These are phyloP conservation scores for Hassar affinis DNA, from an alignment of 2,113 vertebrate species.

Conservation along the genomic window DNA sequence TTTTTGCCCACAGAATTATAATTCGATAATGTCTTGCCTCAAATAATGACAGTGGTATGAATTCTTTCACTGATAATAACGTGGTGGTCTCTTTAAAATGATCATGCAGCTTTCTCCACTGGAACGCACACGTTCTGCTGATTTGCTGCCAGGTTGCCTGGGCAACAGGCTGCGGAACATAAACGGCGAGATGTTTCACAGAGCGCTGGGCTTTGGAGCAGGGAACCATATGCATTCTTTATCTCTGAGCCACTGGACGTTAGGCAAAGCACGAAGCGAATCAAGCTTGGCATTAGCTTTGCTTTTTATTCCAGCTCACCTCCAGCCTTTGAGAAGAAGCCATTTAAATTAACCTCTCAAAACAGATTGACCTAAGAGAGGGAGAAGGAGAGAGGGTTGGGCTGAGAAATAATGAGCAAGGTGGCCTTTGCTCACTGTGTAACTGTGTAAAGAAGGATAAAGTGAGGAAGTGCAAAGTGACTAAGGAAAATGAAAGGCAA, in stretches of 20 bases:
- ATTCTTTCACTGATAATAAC: slow-evolving; percentile 15
- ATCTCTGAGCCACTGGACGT: slow-evolving; percentile 60
- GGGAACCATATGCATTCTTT: slow-evolving; percentile 64
- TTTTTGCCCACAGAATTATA: slow-evolving; percentile 2
- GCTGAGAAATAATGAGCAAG: neutral
- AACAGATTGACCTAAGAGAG: neutral
- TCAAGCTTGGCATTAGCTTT: slow-evolving; percentile 30
- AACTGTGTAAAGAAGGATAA: slow-evolving; percentile 10
- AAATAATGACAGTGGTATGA: slow-evolving; percentile 5
- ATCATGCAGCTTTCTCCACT: slow-evolving; percentile 42
- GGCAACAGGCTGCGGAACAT: slow-evolving; percentile 61
- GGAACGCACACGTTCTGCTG: slow-evolving; percentile 54
- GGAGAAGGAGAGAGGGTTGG: neutral
- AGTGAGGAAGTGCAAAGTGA: neutral
- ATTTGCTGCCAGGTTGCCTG: slow-evolving; percentile 66
- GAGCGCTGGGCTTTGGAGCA: slow-evolving; percentile 58
- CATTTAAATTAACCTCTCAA: slow-evolving; percentile 8
- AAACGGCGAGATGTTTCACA: slow-evolving; percentile 61
- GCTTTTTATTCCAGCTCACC: slow-evolving; percentile 46
- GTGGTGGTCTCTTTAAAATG: slow-evolving; percentile 46
- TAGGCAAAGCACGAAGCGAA: slow-evolving; percentile 31
- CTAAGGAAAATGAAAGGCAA: slow-evolving; percentile 12
- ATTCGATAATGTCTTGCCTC: neutral
- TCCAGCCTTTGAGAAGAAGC: slow-evolving; percentile 41
- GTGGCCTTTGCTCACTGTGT: neutral